Evolutionary conservation across 2,113 vertebrate species (phyloP).

Genomic region (Monopterus albus): DNA sequence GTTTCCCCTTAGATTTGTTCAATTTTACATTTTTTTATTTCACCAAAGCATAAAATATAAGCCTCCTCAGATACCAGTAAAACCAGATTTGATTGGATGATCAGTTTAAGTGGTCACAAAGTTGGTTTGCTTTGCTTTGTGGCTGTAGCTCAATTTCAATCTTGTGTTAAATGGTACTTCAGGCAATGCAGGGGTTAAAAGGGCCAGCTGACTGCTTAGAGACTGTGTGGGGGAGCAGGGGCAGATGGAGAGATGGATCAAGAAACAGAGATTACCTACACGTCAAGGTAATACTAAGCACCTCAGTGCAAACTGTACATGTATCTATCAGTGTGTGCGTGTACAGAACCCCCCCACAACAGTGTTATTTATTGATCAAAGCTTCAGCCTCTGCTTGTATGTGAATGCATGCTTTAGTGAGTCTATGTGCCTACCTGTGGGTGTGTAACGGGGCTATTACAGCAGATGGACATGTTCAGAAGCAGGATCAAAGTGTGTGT

Average conservation of each 20-base stretch:
- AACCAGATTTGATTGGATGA: constrained; percentile 1
- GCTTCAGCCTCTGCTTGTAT: constrained; percentile 24
- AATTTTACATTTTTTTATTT: no score
- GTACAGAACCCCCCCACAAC: constrained; percentile 9
- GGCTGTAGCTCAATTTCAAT: constrained; percentile 2
- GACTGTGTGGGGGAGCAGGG: constrained; percentile 52
- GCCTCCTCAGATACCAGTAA: neutral
- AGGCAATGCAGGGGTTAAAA: neutral
- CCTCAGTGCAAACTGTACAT: constrained; percentile 34
- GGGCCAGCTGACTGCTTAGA: constrained; percentile 14
- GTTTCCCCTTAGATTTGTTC: no score
- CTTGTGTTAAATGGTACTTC: neutral
- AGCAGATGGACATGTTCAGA: constrained; percentile 71
- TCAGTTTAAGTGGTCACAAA: neutral
- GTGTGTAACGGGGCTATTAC: constrained; percentile 26
- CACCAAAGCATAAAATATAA: no score
- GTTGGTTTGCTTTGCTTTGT: constrained; percentile 1
- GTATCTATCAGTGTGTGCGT: neutral
- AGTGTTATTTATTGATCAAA: constrained; percentile 69
- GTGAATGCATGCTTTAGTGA: neutral
- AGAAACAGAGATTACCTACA: constrained; percentile 63
- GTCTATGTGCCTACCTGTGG: neutral
- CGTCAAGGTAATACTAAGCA: constrained; percentile 42
- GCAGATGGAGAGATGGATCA: constrained; percentile 64
- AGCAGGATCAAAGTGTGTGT: constrained; percentile 56